These are phyloP conservation scores for Paracyclopina nana DNA, from an alignment of 1,140 invertebrate genomes.

Conservation along the genomic window DNA sequence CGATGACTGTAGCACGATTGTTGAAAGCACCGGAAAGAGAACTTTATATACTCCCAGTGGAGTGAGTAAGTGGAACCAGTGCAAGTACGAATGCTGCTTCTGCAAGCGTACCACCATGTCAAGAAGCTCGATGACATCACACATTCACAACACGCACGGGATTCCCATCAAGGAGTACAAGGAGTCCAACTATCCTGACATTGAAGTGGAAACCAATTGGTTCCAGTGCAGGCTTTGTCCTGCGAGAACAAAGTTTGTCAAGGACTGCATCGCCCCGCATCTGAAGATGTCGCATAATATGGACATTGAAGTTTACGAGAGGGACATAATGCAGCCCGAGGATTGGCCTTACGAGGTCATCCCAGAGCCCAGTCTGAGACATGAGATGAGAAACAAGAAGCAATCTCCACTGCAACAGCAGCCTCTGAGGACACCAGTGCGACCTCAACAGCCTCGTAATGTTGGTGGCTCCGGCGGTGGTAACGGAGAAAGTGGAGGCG, in stretches of 20 bases:
- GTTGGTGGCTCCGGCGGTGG: background rate
- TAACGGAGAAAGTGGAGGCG: background rate
- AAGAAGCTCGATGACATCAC: conserved; percentile 5
- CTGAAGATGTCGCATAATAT: conserved; percentile 13
- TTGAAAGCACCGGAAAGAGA: background rate
- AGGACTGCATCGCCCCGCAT: conserved; percentile 13
- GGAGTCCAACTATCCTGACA: conserved; percentile 13
- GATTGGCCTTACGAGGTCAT: background rate
- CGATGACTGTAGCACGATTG: too few species aligned
- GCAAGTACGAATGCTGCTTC: conserved; percentile 12
- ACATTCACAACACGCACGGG: conserved; percentile 8
- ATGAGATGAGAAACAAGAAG: background rate
- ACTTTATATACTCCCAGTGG: background rate
- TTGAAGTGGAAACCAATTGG: conserved; percentile 8
- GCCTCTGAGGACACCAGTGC: background rate
- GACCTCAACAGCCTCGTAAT: background rate
- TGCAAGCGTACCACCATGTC: conserved; percentile 7
- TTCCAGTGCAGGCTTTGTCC: conserved; percentile 10
- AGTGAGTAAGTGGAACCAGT: conserved; percentile 9
- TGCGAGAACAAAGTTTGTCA: conserved; percentile 12
- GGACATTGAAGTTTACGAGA: conserved; percentile 8
- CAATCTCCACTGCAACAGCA: background rate
- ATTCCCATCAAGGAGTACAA: conserved; percentile 13
- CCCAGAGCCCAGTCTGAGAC: background rate
- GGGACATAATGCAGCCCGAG: conserved; percentile 4